Evolutionary conservation across 2,113 vertebrate species (phyloP).

Genomic region (Pluvialis apricaria): DNA sequence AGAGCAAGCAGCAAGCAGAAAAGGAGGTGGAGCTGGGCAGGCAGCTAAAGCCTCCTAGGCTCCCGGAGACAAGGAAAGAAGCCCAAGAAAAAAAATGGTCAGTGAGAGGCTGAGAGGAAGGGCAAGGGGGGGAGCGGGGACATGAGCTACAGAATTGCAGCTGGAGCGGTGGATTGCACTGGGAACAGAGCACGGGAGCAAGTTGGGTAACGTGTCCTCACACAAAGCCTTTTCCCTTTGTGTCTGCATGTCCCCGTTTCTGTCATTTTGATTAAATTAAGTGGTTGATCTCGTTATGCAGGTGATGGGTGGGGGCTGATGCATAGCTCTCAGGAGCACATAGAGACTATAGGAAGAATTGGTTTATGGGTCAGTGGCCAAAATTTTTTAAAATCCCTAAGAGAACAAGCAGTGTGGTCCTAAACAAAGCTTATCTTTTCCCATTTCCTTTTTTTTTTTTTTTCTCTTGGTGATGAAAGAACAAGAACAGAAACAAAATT

Average conservation of each 20-base stretch:
- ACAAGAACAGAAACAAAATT: not conserved
- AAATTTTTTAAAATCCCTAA: not conserved
- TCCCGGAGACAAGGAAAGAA: not conserved
- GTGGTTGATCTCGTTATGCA: not conserved
- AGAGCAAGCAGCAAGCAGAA: not conserved
- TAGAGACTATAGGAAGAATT: not conserved
- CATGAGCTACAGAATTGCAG: not conserved
- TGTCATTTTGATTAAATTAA: constrained; percentile 11
- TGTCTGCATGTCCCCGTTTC: not conserved
- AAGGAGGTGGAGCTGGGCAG: constrained; percentile 43
- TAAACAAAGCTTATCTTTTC: not conserved
- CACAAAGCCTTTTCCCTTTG: not conserved
- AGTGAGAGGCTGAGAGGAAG: not conserved
- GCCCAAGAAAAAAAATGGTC: not conserved
- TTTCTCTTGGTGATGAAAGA: not conserved
- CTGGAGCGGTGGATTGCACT: not conserved
- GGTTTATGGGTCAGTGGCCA: not conserved
- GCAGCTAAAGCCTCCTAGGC: not conserved
- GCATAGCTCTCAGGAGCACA: not conserved
- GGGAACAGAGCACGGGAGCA: not conserved
- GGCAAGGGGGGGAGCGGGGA: accelerated
- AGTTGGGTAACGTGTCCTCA: not conserved
- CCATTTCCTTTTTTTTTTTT: not conserved
- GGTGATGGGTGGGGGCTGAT: not conserved
- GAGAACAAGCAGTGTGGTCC: not conserved